phyloP scores from a whole-genome alignment of 2,797 vertebrate genomes.

The Poecilia gillii region DNA sequence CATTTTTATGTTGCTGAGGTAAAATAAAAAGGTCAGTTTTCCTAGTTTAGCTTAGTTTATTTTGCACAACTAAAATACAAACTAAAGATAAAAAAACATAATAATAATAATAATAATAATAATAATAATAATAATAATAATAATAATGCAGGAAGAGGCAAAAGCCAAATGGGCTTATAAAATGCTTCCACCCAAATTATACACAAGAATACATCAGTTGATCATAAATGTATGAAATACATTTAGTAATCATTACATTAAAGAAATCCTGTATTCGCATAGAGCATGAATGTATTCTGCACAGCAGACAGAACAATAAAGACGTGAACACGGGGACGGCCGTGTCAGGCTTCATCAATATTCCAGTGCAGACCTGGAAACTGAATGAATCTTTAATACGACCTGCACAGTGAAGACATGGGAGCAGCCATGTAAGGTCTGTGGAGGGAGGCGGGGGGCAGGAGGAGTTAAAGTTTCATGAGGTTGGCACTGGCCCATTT shows the following conservation, averaged over 20 bases:
- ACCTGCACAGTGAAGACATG: conserved; percentile 59
- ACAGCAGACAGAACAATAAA: conserved; percentile 18
- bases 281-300: background rate
- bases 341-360: conserved; percentile 74
- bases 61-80: no score
- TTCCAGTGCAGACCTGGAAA: conserved; percentile 67
- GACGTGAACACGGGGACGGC: conserved; percentile 20
- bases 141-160: no score
- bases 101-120: no score
- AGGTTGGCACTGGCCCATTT: background rate
- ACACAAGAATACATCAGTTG: no score
- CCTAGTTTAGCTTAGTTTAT: background rate
- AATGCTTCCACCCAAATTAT: no score
- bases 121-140: no score
- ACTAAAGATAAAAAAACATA: no score
- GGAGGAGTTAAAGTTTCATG: conserved; percentile 1
- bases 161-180: no score
- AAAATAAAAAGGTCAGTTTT: background rate
- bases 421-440: conserved; percentile 17
- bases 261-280: background rate
- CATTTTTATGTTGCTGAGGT: background rate
- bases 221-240: no score
- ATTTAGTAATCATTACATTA: background rate
- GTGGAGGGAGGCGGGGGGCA: conserved; percentile 1
- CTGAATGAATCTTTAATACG: conserved; percentile 74